These are phyloP conservation scores for Falco berigora DNA, from an alignment of 2,797 vertebrate genomes.

Conservation along the genomic window DNA sequence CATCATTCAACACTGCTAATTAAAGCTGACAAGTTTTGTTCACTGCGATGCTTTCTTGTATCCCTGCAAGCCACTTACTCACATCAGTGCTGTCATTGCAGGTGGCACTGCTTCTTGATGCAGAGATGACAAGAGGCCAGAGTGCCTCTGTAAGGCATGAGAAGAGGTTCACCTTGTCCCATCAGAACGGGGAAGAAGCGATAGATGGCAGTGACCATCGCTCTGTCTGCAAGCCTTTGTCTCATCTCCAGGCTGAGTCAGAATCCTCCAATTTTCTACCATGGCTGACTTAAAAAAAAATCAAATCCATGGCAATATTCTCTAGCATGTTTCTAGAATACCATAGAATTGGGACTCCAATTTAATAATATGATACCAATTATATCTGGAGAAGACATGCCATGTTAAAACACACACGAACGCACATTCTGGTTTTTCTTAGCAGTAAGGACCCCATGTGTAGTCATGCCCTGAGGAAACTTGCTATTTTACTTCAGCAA, in stretches of 20 bases:
- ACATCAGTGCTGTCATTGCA: conserved; percentile 28
- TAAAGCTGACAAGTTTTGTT: conserved; percentile 60
- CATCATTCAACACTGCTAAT: conserved; percentile 48
- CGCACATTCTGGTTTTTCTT: background rate
- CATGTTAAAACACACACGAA: background rate
- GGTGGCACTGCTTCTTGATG: conserved; percentile 25
- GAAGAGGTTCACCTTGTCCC: background rate
- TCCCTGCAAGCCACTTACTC: conserved; percentile 46
- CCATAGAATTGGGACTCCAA: background rate
- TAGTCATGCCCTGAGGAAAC: background rate
- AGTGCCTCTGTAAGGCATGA: background rate
- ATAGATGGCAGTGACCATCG: conserved; percentile 1
- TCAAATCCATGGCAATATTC: background rate
- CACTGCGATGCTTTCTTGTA: background rate
- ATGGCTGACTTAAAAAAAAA: background rate
- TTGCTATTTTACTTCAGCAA: background rate
- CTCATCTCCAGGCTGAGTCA: background rate
- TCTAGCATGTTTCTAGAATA: background rate
- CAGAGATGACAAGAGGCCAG: background rate
- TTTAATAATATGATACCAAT: background rate
- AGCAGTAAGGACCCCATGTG: background rate
- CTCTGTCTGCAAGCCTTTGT: background rate
- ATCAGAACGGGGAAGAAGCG: background rate
- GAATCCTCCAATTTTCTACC: background rate
- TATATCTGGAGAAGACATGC: background rate